These are phyloP conservation scores for Aleiodes leptofemur DNA, from an alignment of 2,888 invertebrate species.

Conservation along the genomic window DNA sequence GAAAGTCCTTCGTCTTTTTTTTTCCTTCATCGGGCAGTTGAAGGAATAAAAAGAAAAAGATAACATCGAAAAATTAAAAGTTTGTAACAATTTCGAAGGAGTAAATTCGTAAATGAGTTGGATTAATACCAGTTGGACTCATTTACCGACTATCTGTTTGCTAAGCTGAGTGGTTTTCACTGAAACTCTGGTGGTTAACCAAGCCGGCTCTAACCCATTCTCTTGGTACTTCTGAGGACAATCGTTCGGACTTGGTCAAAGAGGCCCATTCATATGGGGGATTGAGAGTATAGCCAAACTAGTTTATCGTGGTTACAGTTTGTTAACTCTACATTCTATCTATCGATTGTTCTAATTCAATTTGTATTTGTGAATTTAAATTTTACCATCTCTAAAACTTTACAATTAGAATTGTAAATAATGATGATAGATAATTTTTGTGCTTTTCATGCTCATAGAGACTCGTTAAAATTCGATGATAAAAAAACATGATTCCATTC, in stretches of 20 bases:
- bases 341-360: background rate
- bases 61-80: constrained; percentile 17
- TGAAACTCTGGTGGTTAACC: constrained; percentile 37
- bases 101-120: constrained; percentile 23
- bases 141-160: constrained; percentile 30
- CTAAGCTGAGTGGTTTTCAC: constrained; percentile 36
- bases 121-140: constrained; percentile 23
- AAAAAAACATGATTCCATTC: too few relatives aligned
- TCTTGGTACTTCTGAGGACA: constrained; percentile 31
- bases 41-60: background rate
- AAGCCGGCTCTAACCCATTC: constrained; percentile 7
- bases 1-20: constrained; percentile 19
- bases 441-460: too few relatives aligned
- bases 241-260: constrained; percentile 35
- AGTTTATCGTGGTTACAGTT: constrained; percentile 37
- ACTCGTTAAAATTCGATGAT: too few relatives aligned
- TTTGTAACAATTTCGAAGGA: background rate
- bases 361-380: background rate
- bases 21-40: background rate
- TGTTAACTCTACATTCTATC: constrained; percentile 4
- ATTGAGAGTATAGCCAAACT: constrained; percentile 29
- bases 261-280: constrained; percentile 16
- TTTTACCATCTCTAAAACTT: background rate
- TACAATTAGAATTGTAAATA: too few relatives aligned
- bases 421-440: too few relatives aligned